Base-by-base conservation (phyloP, 2,113 vertebrate genomes). In the Piaya cayana region DNA sequence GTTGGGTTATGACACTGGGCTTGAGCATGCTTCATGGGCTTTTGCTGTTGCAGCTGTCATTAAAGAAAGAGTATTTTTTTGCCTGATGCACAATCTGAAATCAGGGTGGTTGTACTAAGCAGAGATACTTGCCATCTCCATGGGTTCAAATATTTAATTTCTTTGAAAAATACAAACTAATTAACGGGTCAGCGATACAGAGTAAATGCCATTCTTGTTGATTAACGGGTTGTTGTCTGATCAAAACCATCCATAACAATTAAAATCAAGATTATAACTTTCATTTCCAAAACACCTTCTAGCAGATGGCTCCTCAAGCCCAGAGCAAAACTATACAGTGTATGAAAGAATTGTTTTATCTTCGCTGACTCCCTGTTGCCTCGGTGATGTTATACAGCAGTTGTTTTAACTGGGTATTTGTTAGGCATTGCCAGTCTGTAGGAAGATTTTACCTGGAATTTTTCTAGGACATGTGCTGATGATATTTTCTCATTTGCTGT, bases 41-140 rank as follows among this genome's bases (percentile, higher is more conserved):
- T 95, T 92, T 93, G 85, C 77, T 96, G 87, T 90, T 80, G 25
- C 59, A 74, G 29, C 23, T 75, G 77, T 90, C 67, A 17, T 45
- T 69, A 52, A 56, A 83, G n/a, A 53, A 86, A 93, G 45, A 27
- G n/a, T 68, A 59, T 62, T n/a, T 92, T 92, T 88, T 45, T 94
- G 30, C 45, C 39, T 53, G 8, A 34, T 67, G 43, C 25, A 64
- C 12, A 29, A 80, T 77, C 77, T 65, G 55, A 77, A 72, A 88
- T 11, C 8, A 21, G 43, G 9, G 23, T 15, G 3, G 2, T 69
- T 68, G n/a, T 49, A 68, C 18, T 63, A 43, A 82, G 29, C 0
- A 5, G 43, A 37, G 53, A 80, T 55, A 58, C 69, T 49, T 88
- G 4, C 5, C 5, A 15, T 70, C 15, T 83, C 7, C 32, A 59